Percentiles rank a stretch among this genome's conserved stretches.
These are phyloP conservation scores for Loriculus beryllinus DNA, from an alignment of 2,797 vertebrate species.

Conservation along the genomic window DNA sequence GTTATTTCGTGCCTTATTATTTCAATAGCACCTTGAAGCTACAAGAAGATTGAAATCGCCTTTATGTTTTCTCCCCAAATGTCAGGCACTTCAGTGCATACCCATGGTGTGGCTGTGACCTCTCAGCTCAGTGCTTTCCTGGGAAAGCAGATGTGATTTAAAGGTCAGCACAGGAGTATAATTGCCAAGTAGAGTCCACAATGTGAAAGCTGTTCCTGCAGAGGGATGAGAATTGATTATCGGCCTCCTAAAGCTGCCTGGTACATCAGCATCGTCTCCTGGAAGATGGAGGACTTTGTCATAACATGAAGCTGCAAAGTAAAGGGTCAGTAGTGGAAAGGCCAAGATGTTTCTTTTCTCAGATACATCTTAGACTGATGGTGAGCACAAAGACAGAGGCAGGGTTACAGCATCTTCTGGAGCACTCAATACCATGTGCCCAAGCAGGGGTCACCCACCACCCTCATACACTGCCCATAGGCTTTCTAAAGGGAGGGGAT, in stretches of 20 bases:
- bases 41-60: background rate
- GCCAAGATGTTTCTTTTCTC: background rate
- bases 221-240: background rate
- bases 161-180: background rate
- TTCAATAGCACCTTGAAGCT: background rate
- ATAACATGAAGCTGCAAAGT: background rate
- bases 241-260: fast-evolving
- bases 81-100: background rate
- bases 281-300: background rate
- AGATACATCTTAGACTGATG: background rate
- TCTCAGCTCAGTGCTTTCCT: background rate
- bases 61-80: background rate
- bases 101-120: background rate
- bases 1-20: background rate
- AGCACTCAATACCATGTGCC: background rate
- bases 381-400: background rate
- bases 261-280: background rate
- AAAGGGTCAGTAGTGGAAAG: background rate
- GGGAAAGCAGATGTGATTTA: background rate
- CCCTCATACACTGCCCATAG: fast-evolving
- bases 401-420: fast-evolving
- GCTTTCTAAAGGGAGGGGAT: background rate
- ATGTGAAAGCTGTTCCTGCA: background rate
- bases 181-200: background rate
- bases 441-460: background rate